Conservation (phyloP, 2,888 invertebrate species). For the Pandemis heparana region DNA sequence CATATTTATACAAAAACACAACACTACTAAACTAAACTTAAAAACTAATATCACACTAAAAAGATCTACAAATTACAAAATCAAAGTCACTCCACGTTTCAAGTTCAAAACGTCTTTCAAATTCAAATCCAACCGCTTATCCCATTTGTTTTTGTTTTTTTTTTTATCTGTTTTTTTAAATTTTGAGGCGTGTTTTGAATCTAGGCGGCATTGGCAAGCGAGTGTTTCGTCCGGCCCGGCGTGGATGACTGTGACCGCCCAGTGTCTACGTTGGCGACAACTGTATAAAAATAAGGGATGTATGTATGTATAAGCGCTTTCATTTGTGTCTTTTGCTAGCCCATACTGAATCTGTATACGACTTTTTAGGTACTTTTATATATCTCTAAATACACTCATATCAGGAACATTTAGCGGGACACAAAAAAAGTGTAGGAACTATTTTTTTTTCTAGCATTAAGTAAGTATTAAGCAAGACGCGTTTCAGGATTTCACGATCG, state of each 20-base stretch:
- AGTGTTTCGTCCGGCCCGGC: conserved; percentile 42
- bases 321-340: not conserved
- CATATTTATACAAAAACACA: conserved; percentile 60
- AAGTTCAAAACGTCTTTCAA: conserved; percentile 45
- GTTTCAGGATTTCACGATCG: no score
- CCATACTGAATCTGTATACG: not conserved
- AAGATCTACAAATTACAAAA: conserved; percentile 50
- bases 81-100: conserved; percentile 37
- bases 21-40: conserved; percentile 64
- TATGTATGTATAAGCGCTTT: not conserved
- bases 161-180: conserved; percentile 53
- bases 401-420: no score
- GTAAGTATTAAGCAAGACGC: no score
- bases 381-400: no score
- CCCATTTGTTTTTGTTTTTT: conserved; percentile 66
- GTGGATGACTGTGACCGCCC: conserved; percentile 18
- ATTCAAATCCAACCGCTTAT: conserved; percentile 56
- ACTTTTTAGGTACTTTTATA: no score
- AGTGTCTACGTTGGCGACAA: not conserved
- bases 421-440: no score
- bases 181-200: conserved; percentile 74
- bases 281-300: not conserved
- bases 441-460: no score
- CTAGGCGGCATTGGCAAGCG: conserved; percentile 68
- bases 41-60: conserved; percentile 78